Conservation (phyloP, 2,888 invertebrate species). For the Prionchulus punctatus region DNA sequence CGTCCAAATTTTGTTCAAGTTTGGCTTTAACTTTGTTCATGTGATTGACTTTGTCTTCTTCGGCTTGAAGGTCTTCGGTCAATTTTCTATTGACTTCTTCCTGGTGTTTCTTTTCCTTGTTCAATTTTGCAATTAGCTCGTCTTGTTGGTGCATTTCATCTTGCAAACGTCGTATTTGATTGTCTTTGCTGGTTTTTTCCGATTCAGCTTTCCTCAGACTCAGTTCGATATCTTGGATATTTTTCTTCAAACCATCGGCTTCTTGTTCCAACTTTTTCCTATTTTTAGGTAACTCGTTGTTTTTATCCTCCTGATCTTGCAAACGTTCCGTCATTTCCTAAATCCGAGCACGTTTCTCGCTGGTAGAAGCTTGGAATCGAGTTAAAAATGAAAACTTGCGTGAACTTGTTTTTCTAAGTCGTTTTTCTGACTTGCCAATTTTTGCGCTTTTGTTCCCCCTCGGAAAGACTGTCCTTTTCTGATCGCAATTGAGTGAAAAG, state of each 20-base stretch:
- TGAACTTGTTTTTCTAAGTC: constrained; percentile 71
- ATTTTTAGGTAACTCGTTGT: constrained; percentile 24
- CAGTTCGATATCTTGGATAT: constrained; percentile 23
- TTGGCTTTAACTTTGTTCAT: constrained; percentile 98
- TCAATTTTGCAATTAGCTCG: constrained; percentile 93
- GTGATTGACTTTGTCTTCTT: constrained; percentile 99
- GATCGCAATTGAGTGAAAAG: constrained; percentile 72
- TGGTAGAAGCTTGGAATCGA: background rate
- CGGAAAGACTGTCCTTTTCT: constrained; percentile 77
- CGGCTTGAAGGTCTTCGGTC: constrained; percentile 46
- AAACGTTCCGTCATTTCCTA: constrained; percentile 15
- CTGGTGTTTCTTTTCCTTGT: constrained; percentile 92
- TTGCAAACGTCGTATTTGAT: constrained; percentile 40
- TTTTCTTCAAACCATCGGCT: constrained; percentile 52
- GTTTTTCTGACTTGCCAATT: constrained; percentile 80
- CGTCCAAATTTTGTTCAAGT: constrained; percentile 87
- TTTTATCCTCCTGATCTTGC: constrained; percentile 26
- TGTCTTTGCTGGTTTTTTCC: constrained; percentile 30
- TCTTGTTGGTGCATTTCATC: constrained; percentile 99
- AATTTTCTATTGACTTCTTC: constrained; percentile 49
- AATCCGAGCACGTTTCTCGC: background rate
- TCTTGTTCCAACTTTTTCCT: constrained; percentile 68
- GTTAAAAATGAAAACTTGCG: constrained; percentile 51
- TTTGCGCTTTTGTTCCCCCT: constrained; percentile 74
- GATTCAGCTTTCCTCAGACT: constrained; percentile 44